Conservation (phyloP, 2,888 invertebrate species). For the Yponomeuta plumbellus region DNA sequence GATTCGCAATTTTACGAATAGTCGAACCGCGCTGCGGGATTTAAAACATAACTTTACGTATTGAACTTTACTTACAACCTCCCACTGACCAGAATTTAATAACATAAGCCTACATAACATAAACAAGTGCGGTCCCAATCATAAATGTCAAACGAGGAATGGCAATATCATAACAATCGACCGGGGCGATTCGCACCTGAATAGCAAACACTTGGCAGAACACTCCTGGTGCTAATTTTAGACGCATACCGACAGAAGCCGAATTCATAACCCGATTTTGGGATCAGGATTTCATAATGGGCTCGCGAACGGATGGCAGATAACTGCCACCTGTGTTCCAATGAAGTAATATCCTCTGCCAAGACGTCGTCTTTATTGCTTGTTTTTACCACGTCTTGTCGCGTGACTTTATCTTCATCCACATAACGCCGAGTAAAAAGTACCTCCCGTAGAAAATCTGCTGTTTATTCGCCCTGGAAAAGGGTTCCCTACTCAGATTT, state of each 20-base stretch:
- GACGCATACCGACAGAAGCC: not conserved
- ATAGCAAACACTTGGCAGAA: not conserved
- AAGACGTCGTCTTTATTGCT: not conserved
- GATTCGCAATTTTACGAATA: too few species aligned
- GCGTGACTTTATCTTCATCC: too few species aligned
- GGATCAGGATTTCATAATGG: not conserved
- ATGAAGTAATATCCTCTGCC: too few species aligned
- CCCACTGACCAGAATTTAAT: not conserved
- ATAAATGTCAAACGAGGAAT: not conserved
- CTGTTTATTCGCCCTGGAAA: too few species aligned
- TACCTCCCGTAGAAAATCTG: too few species aligned
- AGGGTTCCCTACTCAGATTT: too few species aligned
- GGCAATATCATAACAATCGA: not conserved
- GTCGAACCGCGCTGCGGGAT: too few species aligned
- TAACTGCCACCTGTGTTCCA: too few species aligned
- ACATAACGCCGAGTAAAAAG: too few species aligned
- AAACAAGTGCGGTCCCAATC: not conserved
- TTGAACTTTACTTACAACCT: not conserved
- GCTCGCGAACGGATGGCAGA: too few species aligned
- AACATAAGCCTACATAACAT: not conserved
- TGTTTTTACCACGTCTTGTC: too few species aligned
- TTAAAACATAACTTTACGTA: too few species aligned
- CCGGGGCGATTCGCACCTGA: not conserved
- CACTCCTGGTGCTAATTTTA: not conserved
- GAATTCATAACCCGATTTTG: slow-evolving; percentile 3